A percentile compares a stretch with the other conserved stretches of the same genome.
These are phyloP conservation scores for Tetragnatha montana DNA, from an alignment of 2,888 invertebrate genomes.

Conservation along the genomic window DNA sequence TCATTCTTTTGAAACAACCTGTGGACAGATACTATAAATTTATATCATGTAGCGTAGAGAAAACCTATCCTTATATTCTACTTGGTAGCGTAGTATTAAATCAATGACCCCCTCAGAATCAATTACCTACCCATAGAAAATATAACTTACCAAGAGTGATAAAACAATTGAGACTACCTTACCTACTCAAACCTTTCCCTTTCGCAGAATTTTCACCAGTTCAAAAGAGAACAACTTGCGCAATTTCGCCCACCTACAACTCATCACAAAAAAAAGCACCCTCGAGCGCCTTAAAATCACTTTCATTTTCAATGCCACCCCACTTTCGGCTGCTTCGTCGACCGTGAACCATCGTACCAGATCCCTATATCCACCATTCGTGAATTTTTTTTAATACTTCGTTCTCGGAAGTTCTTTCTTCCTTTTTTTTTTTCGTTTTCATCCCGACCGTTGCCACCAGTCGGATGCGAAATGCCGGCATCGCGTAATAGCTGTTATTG, in stretches of 20 bases:
- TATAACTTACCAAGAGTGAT: no score
- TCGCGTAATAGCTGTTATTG: background rate
- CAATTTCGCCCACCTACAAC: background rate
- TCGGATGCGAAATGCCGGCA: background rate
- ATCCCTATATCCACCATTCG: slow-evolving; percentile 12
- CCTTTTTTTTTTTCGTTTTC: slow-evolving; percentile 14
- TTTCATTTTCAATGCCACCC: background rate
- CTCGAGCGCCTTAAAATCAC: background rate
- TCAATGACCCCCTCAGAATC: no score
- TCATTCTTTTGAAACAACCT: no score
- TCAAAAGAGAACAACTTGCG: no score
- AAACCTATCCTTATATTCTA: no score
- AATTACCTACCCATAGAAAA: no score
- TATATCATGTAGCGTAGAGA: no score
- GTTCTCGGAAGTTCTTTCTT: slow-evolving; percentile 17
- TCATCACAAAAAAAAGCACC: background rate
- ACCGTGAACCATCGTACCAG: slow-evolving; percentile 31
- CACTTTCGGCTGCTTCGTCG: background rate
- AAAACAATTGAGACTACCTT: no score
- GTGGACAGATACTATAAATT: no score
- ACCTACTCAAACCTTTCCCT: no score
- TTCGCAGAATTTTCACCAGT: no score
- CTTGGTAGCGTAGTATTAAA: no score
- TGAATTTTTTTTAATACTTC: background rate
- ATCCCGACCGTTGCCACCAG: background rate